Percentiles rank a stretch among this genome's conserved stretches.
These are phyloP conservation scores for Cryptoprocta ferox DNA, from an alignment of 2,797 vertebrate species.

Conservation along the genomic window DNA sequence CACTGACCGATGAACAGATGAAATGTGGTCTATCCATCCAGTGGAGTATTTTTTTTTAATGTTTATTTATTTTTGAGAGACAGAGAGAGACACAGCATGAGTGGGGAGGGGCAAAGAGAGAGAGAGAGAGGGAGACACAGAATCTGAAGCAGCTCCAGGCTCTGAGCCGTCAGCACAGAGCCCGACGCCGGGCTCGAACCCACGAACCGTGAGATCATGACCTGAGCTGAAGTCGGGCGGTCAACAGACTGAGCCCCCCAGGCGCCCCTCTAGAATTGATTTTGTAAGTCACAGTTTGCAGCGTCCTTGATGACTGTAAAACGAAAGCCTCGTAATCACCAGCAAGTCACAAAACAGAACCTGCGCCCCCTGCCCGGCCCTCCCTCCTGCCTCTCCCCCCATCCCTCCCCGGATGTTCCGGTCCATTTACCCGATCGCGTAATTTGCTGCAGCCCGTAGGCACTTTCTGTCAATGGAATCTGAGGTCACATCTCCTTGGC, in stretches of 20 bases:
- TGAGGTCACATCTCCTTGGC: neutral
- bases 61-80: no score
- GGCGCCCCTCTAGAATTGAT: neutral
- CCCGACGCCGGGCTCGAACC: no score
- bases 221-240: no score
- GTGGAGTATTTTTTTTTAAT: no score
- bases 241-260: no score
- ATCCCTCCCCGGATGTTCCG: neutral
- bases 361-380: neutral
- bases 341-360: neutral
- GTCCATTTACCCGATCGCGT: neutral
- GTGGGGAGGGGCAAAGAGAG: no score
- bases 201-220: no score
- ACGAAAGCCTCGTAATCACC: neutral
- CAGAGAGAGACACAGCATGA: no score
- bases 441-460: no score
- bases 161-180: no score
- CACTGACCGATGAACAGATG: fast-evolving
- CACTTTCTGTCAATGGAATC: neutral
- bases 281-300: neutral
- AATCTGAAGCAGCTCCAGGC: no score
- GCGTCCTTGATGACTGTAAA: neutral
- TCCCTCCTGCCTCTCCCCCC: fast-evolving
- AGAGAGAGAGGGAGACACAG: no score
- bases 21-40: neutral